Evolutionary conservation across 2,797 vertebrate genomes (phyloP).

Genomic region (Glossophaga mutica): DNA sequence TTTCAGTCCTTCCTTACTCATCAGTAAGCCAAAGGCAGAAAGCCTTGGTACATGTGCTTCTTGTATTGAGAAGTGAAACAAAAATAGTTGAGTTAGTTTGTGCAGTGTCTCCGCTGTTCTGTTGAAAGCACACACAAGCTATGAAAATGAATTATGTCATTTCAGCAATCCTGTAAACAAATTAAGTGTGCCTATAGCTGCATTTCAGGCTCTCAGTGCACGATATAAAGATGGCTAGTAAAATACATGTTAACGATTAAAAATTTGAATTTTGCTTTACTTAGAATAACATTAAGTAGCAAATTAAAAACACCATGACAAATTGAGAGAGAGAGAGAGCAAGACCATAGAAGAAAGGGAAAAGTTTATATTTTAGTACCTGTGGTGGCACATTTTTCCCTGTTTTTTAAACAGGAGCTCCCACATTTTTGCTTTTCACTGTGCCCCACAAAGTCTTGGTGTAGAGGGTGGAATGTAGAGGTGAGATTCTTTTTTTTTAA

Average conservation of each 20-base stretch:
- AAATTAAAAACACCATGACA: background rate
- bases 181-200: background rate
- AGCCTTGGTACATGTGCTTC: background rate
- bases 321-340: background rate
- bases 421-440: background rate
- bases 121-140: background rate
- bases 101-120: background rate
- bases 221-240: background rate
- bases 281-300: background rate
- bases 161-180: constrained; percentile 29
- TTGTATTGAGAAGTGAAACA: background rate
- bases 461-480: background rate
- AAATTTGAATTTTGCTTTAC: constrained; percentile 30
- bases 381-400: background rate
- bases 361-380: background rate
- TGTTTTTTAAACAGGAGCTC: background rate
- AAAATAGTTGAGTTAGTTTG: background rate
- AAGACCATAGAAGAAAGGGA: background rate
- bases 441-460: background rate
- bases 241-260: background rate
- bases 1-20: background rate
- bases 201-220: background rate
- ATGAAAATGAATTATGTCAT: background rate
- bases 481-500: background rate
- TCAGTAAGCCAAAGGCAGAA: background rate